These are phyloP conservation scores for Gobionotothen gibberifrons DNA, from an alignment of 2,797 vertebrate genomes.

Conservation along the genomic window DNA sequence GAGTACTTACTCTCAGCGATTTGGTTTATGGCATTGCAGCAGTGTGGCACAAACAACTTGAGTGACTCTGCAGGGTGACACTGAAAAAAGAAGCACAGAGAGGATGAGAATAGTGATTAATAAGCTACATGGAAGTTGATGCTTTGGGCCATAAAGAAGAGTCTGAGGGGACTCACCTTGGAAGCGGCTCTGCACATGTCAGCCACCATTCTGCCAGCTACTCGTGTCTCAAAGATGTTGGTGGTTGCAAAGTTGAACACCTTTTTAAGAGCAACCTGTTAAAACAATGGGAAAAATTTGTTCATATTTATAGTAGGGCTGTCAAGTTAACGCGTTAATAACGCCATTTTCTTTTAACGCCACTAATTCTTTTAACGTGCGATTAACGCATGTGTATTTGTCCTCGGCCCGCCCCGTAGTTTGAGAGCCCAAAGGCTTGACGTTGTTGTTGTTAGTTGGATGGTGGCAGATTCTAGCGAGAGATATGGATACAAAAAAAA, in stretches of 20 bases:
- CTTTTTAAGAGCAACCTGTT: slow-evolving; percentile 94
- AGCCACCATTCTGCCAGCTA: slow-evolving; percentile 96
- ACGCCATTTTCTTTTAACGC: no score
- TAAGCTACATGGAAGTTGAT: neutral
- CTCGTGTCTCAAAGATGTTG: slow-evolving; percentile 98
- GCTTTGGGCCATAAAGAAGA: neutral
- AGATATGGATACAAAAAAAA: no score
- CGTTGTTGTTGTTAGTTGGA: no score
- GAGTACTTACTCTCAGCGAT: slow-evolving; percentile 93
- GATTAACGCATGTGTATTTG: no score
- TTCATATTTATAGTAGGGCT: neutral
- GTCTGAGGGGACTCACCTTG: slow-evolving; percentile 83
- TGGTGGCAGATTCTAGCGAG: no score
- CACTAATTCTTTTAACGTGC: no score
- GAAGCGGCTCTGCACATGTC: slow-evolving; percentile 97
- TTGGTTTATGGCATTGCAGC: slow-evolving; percentile 93
- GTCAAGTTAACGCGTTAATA: no score
- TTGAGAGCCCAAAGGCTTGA: no score
- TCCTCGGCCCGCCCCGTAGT: no score
- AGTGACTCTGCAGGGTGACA: slow-evolving; percentile 94
- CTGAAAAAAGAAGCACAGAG: slow-evolving; percentile 74
- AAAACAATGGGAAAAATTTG: slow-evolving; percentile 4
- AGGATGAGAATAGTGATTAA: slow-evolving; percentile 4
- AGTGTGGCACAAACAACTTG: slow-evolving; percentile 95
- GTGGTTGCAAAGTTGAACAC: slow-evolving; percentile 96